Conservation (phyloP, 1,140 invertebrate genomes). For the Agraylea sexmaculata region DNA sequence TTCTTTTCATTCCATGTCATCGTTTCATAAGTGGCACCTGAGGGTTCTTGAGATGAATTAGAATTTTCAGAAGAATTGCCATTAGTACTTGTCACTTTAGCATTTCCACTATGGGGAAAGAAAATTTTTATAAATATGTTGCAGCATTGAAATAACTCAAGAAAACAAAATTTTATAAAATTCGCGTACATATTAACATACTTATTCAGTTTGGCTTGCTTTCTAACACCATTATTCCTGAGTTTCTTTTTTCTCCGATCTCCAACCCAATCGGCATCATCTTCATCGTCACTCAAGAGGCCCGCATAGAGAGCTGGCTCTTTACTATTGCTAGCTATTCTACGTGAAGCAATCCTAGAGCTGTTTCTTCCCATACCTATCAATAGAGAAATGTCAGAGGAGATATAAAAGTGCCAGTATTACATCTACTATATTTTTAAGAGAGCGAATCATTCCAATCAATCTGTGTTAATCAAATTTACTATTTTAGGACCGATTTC, state of each 20-base stretch:
- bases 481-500: too few relatives aligned
- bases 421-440: too few relatives aligned
- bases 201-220: conserved; percentile 25
- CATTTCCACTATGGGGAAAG: conserved; percentile 13
- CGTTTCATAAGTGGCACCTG: conserved; percentile 47
- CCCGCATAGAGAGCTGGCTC: conserved; percentile 54
- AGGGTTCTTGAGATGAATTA: conserved; percentile 27
- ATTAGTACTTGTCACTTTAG: conserved; percentile 14
- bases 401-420: too few relatives aligned
- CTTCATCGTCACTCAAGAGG: conserved; percentile 59
- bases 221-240: conserved; percentile 35
- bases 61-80: conserved; percentile 15
- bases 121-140: background rate
- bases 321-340: conserved; percentile 58
- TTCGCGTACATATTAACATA: conserved; percentile 4
- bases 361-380: conserved; percentile 75
- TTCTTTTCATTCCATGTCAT: conserved; percentile 51
- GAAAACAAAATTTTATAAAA: conserved; percentile 2
- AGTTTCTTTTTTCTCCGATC: conserved; percentile 43
- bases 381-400: too few relatives aligned
- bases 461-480: too few relatives aligned
- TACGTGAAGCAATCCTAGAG: conserved; percentile 74
- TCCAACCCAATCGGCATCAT: conserved; percentile 70
- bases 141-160: background rate
- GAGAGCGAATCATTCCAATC: too few relatives aligned